These are phyloP conservation scores for Cassiopea andromeda DNA, from an alignment of 30 jellyfish, hydroid and myxozoan species.

Conservation along the genomic window DNA sequence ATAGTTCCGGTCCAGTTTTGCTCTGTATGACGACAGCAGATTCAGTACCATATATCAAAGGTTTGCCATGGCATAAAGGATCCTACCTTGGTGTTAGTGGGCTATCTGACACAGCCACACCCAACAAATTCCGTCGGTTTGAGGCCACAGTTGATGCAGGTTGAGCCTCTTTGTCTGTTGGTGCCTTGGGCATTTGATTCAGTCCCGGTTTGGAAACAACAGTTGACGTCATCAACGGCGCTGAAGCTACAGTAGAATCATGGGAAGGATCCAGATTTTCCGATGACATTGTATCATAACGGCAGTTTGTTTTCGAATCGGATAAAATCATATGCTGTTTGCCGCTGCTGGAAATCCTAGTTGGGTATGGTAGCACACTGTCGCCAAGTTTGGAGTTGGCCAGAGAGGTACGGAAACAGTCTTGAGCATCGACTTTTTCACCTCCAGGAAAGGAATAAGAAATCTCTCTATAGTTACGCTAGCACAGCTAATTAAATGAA, in stretches of 20 bases:
- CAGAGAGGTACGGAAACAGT: constrained; percentile 74
- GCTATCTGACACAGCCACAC: constrained; percentile 88
- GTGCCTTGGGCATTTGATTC: constrained; percentile 25
- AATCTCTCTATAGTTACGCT: background rate
- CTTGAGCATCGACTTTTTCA: constrained; percentile 93
- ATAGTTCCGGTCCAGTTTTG: too few species aligned
- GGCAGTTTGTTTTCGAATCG: constrained; percentile 61
- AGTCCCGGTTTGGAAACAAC: constrained; percentile 86
- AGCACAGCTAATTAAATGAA: background rate
- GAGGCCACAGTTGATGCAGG: constrained; percentile 73
- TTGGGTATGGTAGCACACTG: constrained; percentile 32
- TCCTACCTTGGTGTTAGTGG: constrained; percentile 95
- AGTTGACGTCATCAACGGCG: constrained; percentile 96
- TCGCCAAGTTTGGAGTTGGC: constrained; percentile 28
- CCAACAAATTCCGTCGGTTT: constrained; percentile 73
- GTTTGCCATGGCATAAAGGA: background rate
- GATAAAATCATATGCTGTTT: constrained; percentile 36
- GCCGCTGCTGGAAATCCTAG: constrained; percentile 25
- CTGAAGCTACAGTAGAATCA: constrained; percentile 51
- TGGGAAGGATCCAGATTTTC: constrained; percentile 93
- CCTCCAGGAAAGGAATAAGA: constrained; percentile 50
- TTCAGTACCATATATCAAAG: background rate
- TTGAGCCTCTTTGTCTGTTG: constrained; percentile 75
- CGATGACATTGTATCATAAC: constrained; percentile 67
- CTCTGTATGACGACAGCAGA: too few species aligned